These are phyloP conservation scores for Cephus pulcher DNA, from an alignment of 2,888 invertebrate species.

Conservation along the genomic window DNA sequence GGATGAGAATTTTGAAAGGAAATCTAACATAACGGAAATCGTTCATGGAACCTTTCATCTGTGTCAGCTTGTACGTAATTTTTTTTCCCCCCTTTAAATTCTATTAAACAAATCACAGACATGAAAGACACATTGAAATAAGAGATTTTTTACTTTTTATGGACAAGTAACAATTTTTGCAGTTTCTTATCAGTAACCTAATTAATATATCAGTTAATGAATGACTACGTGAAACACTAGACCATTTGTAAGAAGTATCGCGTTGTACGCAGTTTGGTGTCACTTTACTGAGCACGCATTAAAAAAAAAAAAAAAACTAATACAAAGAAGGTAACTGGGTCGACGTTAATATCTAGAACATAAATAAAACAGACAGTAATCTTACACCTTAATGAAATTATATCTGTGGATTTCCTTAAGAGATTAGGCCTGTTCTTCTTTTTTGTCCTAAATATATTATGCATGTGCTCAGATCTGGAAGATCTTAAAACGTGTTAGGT, in stretches of 20 bases:
- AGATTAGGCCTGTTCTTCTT: neutral
- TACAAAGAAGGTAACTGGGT: neutral
- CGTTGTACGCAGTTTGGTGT: neutral
- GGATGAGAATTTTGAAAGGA: slow-evolving; percentile 41
- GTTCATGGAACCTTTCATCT: slow-evolving; percentile 52
- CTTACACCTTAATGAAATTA: neutral
- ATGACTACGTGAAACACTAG: neutral
- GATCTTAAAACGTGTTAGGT: slow-evolving; percentile 20
- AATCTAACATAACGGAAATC: slow-evolving; percentile 47
- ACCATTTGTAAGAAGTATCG: neutral
- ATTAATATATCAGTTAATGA: neutral
- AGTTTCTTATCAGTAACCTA: neutral
- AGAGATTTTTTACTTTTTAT: neutral
- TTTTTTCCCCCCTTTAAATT: neutral
- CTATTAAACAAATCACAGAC: neutral
- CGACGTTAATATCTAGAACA: neutral
- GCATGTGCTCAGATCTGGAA: neutral
- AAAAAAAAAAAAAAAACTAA: neutral
- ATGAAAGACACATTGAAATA: neutral
- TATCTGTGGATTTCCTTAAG: neutral
- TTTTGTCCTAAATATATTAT: neutral
- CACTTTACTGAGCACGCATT: neutral
- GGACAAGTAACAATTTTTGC: neutral
- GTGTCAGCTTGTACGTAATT: slow-evolving; percentile 46
- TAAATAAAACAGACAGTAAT: neutral